Evolutionary conservation across 2,888 invertebrate genomes (phyloP).

Genomic region (Drosophila sordidapex): DNA sequence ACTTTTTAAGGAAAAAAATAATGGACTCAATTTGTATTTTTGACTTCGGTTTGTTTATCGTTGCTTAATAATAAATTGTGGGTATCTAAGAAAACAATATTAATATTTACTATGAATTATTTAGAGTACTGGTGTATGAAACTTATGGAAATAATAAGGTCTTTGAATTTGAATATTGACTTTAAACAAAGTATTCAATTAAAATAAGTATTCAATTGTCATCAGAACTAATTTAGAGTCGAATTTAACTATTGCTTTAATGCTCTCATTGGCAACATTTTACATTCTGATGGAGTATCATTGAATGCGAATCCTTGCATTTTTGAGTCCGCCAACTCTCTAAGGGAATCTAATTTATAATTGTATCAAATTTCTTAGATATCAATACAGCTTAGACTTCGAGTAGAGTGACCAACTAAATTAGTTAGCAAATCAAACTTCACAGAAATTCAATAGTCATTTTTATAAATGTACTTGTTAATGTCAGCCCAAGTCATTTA

Average conservation of each 20-base stretch:
- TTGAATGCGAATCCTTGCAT: too few species aligned
- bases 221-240: not conserved
- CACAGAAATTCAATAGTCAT: not conserved
- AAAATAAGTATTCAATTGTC: not conserved
- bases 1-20: not conserved
- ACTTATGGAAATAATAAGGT: too few species aligned
- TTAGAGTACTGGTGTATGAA: too few species aligned
- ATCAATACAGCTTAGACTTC: not conserved
- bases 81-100: not conserved
- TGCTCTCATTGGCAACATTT: not conserved
- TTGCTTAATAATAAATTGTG: not conserved
- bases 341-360: not conserved
- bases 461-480: not conserved
- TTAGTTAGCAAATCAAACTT: not conserved
- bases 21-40: fast-evolving
- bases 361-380: not conserved
- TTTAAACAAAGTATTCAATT: not conserved
- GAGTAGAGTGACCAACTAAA: not conserved
- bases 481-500: not conserved
- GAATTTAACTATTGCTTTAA: not conserved
- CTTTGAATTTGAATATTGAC: not conserved
- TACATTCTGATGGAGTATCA: not conserved
- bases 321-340: too few species aligned
- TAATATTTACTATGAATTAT: not conserved
- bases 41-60: not conserved